Evolutionary conservation across 2,888 invertebrate genomes (phyloP).

Genomic region (Schizotus pectinicornis): DNA sequence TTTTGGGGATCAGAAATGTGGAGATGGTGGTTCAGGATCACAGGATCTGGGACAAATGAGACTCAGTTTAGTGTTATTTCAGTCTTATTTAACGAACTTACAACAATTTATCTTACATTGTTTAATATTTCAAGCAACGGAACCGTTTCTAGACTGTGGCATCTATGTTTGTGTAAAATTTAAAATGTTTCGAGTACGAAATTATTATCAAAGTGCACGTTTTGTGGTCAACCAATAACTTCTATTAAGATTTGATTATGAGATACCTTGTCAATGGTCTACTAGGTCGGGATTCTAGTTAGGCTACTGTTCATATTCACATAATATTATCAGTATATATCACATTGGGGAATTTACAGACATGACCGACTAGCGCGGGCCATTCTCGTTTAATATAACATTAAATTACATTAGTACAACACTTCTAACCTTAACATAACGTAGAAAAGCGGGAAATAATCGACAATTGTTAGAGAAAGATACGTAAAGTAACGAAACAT

Average conservation of each 20-base stretch:
- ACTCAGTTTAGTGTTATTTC: slow-evolving; percentile 34
- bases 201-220: slow-evolving; percentile 39
- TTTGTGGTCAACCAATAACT: slow-evolving; percentile 38
- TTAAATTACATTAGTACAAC: slow-evolving; percentile 29
- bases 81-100: slow-evolving; percentile 52
- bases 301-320: slow-evolving; percentile 31
- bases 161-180: slow-evolving; percentile 41
- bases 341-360: slow-evolving; percentile 50
- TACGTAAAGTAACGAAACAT: slow-evolving; percentile 8
- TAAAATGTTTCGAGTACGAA: slow-evolving; percentile 32
- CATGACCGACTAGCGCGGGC: slow-evolving; percentile 22
- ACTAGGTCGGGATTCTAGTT: slow-evolving; percentile 28
- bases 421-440: slow-evolving; percentile 14
- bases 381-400: slow-evolving; percentile 21
- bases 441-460: slow-evolving; percentile 13
- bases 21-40: neutral
- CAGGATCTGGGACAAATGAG: slow-evolving; percentile 10
- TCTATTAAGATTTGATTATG: slow-evolving; percentile 43
- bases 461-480: slow-evolving; percentile 2
- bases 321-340: slow-evolving; percentile 55
- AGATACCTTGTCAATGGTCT: slow-evolving; percentile 43
- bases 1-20: neutral
- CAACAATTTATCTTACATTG: slow-evolving; percentile 48
- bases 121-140: slow-evolving; percentile 39
- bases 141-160: slow-evolving; percentile 36